phyloP scores from a whole-genome alignment of 2,888 invertebrate species.

The Caradrina kadenii region DNA sequence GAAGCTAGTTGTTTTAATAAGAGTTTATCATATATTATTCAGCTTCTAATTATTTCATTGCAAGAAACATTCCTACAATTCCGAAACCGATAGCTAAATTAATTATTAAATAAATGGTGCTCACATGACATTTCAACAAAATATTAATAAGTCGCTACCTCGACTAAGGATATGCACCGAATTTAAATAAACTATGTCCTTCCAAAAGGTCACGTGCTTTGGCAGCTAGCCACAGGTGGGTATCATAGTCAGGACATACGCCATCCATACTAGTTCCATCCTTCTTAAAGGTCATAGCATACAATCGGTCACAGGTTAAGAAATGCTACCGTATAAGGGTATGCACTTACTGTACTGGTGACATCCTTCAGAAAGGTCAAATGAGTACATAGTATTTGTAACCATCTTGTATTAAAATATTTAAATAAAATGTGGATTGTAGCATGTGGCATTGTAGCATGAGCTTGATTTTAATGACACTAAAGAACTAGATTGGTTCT shows the following conservation, averaged over 20 bases:
- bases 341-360: constrained; percentile 1
- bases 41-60: no score
- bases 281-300: constrained; percentile 18
- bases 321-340: constrained; percentile 17
- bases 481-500: background rate
- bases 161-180: constrained; percentile 9
- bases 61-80: no score
- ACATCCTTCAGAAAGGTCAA: constrained; percentile 45
- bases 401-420: constrained; percentile 32
- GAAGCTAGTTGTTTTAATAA: no score
- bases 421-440: constrained; percentile 30
- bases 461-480: constrained; percentile 2
- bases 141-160: background rate
- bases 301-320: constrained; percentile 16
- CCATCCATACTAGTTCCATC: constrained; percentile 20
- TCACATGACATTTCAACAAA: no score
- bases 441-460: constrained; percentile 15
- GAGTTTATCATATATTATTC: no score
- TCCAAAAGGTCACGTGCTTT: constrained; percentile 31
- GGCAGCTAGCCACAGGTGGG: constrained; percentile 34
- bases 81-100: no score
- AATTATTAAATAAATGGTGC: no score
- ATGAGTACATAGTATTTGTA: constrained; percentile 27
- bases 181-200: constrained; percentile 31
- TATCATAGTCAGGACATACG: constrained; percentile 9